Evolutionary conservation across 2,797 vertebrate genomes (phyloP).

Genomic region (Pyrocephalus nanus): DNA sequence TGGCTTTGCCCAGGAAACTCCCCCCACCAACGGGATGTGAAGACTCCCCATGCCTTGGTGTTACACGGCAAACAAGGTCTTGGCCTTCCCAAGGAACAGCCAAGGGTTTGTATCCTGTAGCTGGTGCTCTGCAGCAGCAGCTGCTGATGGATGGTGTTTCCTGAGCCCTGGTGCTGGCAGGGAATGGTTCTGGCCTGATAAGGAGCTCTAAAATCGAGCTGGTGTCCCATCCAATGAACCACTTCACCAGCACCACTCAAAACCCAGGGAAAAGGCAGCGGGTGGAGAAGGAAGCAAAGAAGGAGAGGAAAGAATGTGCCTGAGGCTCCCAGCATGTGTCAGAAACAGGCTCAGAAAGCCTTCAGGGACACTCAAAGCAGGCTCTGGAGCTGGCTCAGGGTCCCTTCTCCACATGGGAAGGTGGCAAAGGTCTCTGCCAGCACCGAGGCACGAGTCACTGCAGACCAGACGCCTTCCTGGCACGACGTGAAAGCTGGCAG

Average conservation of each 20-base stretch:
- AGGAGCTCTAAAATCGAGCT: not conserved
- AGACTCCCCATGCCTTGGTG: not conserved
- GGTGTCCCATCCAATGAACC: not conserved
- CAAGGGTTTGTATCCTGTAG: not conserved
- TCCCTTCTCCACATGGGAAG: accelerated
- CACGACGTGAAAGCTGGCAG: accelerated
- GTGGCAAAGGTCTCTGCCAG: not conserved
- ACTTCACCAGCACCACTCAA: not conserved
- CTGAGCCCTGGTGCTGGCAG: not conserved
- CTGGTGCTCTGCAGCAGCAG: not conserved
- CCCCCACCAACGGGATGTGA: not conserved
- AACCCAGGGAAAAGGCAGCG: slow-evolving; percentile 7
- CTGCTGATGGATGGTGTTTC: not conserved
- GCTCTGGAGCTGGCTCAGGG: not conserved
- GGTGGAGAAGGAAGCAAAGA: not conserved
- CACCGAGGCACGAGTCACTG: accelerated
- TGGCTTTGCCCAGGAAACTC: not conserved
- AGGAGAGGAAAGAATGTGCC: not conserved
- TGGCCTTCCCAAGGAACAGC: not conserved
- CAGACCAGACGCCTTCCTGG: not conserved
- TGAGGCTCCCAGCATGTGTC: not conserved
- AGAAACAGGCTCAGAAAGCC: not conserved
- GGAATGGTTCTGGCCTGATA: not conserved
- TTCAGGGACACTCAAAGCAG: accelerated
- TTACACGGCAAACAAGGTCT: not conserved